Percentiles rank a stretch among this genome's conserved stretches.
These are phyloP conservation scores for Temnothorax ravouxi DNA, from an alignment of 2,888 invertebrate genomes.

Conservation along the genomic window DNA sequence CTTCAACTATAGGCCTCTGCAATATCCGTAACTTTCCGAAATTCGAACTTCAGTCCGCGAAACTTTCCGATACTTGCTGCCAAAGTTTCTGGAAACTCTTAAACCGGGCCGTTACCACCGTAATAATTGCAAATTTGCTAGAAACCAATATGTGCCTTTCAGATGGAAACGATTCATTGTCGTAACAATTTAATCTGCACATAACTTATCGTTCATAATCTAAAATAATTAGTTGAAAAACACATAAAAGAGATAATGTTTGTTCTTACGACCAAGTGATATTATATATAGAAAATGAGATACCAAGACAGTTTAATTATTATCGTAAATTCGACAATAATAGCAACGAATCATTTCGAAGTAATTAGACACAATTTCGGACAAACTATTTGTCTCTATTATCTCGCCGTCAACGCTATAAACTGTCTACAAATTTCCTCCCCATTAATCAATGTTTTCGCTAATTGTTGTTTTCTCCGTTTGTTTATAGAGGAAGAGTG, in stretches of 20 bases:
- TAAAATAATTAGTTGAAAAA: not conserved
- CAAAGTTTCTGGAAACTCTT: slow-evolving; percentile 38
- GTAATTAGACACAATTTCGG: not conserved
- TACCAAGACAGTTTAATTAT: not conserved
- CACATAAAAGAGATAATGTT: not conserved
- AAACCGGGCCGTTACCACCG: slow-evolving; percentile 19
- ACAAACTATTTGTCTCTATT: not conserved
- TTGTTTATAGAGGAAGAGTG: slow-evolving; percentile 88
- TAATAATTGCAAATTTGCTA: slow-evolving; percentile 51
- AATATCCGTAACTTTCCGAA: slow-evolving; percentile 48
- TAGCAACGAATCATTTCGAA: not conserved
- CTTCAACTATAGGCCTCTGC: slow-evolving; percentile 29
- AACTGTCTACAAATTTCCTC: not conserved
- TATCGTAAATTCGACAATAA: slow-evolving; percentile 9
- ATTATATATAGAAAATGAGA: too few relatives aligned
- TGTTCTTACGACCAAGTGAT: not conserved
- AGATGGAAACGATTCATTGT: slow-evolving; percentile 8
- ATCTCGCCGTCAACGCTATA: not conserved
- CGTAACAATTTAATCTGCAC: not conserved
- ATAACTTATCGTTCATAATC: not conserved
- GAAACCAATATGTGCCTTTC: slow-evolving; percentile 23
- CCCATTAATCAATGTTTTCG: slow-evolving; percentile 44
- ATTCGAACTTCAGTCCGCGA: slow-evolving; percentile 32
- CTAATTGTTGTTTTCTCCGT: slow-evolving; percentile 71
- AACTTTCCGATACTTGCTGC: slow-evolving; percentile 46